Conservation (phyloP, 2,113 vertebrate species). For the Psophia crepitans region DNA sequence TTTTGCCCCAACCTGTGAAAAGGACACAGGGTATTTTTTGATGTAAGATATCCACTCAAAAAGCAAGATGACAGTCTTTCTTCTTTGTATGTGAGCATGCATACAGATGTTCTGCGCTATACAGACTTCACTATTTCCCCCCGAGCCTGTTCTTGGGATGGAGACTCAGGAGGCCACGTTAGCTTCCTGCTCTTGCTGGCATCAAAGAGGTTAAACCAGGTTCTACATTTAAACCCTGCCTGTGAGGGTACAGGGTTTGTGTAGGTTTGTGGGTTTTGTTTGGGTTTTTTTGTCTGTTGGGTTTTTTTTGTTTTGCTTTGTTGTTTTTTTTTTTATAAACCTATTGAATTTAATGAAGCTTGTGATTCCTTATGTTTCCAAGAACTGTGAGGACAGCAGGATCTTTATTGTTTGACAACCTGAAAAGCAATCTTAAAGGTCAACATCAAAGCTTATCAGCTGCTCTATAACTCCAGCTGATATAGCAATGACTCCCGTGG, state of each 20-base stretch:
- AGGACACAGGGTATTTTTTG: background rate
- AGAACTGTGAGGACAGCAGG: background rate
- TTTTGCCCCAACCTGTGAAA: background rate
- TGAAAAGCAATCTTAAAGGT: background rate
- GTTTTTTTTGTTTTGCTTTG: background rate
- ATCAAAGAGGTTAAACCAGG: background rate
- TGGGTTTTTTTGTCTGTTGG: too few species aligned
- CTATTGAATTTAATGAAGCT: background rate
- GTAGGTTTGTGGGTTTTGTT: background rate
- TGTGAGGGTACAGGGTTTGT: background rate
- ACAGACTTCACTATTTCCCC: background rate
- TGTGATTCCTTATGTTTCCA: background rate
- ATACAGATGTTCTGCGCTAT: background rate
- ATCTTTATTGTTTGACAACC: background rate
- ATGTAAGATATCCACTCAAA: background rate
- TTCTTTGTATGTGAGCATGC: background rate
- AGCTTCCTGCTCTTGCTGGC: background rate
- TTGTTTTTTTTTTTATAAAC: background rate
- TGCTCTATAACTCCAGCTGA: background rate
- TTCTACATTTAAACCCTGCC: background rate
- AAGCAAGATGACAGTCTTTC: background rate
- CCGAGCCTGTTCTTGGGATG: background rate
- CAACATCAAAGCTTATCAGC: background rate
- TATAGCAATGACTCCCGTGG: background rate
- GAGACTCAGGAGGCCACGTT: background rate